phyloP scores from a whole-genome alignment of 2,113 vertebrate species.

The Hylia prasina region DNA sequence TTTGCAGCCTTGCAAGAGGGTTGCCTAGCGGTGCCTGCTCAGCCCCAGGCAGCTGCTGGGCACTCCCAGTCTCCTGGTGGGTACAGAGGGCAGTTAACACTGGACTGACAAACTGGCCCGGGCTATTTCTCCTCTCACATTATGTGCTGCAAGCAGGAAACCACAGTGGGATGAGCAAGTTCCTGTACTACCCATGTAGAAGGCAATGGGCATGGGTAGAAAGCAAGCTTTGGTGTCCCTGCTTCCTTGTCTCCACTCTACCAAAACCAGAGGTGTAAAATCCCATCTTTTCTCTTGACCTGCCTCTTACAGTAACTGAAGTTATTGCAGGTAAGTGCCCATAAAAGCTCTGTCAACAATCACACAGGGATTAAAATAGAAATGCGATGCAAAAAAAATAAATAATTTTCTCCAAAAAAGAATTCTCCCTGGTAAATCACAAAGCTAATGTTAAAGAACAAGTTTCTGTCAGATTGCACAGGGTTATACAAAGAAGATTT shows the following conservation, averaged over 20 bases:
- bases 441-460: background rate
- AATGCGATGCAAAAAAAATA: background rate
- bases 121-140: background rate
- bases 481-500: background rate
- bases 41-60: background rate
- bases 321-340: background rate
- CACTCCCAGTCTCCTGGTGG: background rate
- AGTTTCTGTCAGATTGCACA: background rate
- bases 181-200: background rate
- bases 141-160: background rate
- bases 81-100: background rate
- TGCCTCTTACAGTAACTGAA: background rate
- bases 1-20: background rate
- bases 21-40: background rate
- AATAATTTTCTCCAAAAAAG: background rate
- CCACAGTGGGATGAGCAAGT: background rate
- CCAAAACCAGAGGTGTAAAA: background rate
- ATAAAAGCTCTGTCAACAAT: background rate
- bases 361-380: background rate
- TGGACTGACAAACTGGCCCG: background rate
- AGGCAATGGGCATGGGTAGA: background rate
- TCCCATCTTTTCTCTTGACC: background rate
- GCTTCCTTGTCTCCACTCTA: background rate
- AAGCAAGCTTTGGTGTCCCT: background rate
- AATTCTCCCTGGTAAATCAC: background rate